A percentile compares a stretch with the other conserved stretches of the same genome.
Evolutionary conservation across 2,113 vertebrate species (phyloP).

Genomic region (Pelvicachromis taeniatus): DNA sequence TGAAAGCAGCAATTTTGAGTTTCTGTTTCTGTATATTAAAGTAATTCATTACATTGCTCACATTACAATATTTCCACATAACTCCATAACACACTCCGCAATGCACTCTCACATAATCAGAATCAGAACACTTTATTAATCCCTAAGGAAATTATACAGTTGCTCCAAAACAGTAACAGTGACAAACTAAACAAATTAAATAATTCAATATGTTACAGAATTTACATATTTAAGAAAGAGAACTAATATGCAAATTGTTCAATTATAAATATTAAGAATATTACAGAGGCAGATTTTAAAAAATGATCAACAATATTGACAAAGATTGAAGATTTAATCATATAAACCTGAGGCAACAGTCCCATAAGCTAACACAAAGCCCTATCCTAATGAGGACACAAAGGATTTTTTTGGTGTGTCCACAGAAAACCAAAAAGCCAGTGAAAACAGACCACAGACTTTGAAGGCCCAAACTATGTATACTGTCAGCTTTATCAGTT

Average conservation of each 20-base stretch:
- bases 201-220: neutral
- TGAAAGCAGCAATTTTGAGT: too few relatives aligned
- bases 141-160: neutral
- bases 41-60: neutral
- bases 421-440: neutral
- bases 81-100: neutral
- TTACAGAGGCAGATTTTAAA: neutral
- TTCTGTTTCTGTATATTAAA: neutral
- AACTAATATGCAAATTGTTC: neutral
- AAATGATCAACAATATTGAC: too few relatives aligned
- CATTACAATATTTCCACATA: neutral
- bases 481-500: neutral
- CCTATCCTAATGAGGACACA: neutral
- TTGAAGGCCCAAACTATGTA: neutral
- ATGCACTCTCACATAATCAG: neutral
- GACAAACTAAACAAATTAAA: neutral
- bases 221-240: neutral
- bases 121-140: neutral
- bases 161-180: neutral
- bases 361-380: neutral
- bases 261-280: neutral
- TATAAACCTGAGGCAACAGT: neutral
- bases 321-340: neutral
- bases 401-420: neutral
- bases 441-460: neutral